Percentiles rank a stretch among this genome's conserved stretches.
Evolutionary conservation across 2,797 vertebrate genomes (phyloP).

Genomic region (Manis javanica): DNA sequence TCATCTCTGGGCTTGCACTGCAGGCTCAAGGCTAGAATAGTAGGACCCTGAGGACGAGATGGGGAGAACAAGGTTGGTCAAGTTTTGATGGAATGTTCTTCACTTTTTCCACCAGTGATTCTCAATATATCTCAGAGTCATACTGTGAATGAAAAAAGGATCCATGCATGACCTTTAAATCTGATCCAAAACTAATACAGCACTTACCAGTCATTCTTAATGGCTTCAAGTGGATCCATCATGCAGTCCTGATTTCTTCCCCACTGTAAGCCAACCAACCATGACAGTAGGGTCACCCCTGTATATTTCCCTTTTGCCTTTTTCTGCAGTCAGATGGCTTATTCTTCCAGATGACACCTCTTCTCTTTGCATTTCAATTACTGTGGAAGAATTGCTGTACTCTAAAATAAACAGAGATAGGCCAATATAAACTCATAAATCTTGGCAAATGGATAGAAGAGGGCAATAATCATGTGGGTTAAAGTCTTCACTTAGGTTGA

Average conservation of each 20-base stretch:
- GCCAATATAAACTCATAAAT: not conserved
- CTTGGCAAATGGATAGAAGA: not conserved
- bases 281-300: not conserved
- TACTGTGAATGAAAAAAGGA: not conserved
- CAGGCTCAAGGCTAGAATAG: not conserved
- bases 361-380: constrained; percentile 37
- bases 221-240: not conserved
- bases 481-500: not conserved
- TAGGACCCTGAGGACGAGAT: not conserved
- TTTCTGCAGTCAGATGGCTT: not conserved
- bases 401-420: constrained; percentile 26
- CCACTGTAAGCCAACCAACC: not conserved
- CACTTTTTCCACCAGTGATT: not conserved
- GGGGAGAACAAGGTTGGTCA: not conserved
- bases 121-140: not conserved
- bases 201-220: not conserved
- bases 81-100: not conserved
- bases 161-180: not conserved
- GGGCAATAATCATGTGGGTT: not conserved
- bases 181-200: not conserved
- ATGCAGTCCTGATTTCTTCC: not conserved
- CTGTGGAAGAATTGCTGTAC: not conserved
- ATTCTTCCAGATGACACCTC: not conserved
- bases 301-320: not conserved
- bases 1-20: not conserved